These are phyloP conservation scores for Lamellibrachia luymesi DNA, from an alignment of 1,140 invertebrate species.

Conservation along the genomic window DNA sequence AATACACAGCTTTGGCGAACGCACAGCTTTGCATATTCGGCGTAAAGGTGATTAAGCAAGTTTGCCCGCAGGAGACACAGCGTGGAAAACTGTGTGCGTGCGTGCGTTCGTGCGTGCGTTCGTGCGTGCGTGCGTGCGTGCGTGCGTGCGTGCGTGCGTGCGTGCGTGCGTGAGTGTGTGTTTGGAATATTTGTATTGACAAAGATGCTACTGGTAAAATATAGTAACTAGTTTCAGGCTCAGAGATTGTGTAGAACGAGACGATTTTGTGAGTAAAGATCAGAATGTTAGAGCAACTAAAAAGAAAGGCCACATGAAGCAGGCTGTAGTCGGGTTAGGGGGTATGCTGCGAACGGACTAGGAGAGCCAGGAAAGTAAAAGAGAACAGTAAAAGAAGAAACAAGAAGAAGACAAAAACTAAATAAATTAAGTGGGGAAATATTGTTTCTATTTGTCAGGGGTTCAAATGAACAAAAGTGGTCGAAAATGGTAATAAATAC, in stretches of 20 bases:
- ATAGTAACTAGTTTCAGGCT: too few species aligned
- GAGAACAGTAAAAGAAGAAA: too few species aligned
- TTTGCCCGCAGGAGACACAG: background rate
- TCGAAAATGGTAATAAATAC: background rate
- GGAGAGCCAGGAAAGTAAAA: too few species aligned
- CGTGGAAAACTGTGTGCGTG: background rate
- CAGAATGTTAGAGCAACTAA: too few species aligned
- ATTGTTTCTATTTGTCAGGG: background rate
- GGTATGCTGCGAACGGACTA: too few species aligned
- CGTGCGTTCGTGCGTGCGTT: too few species aligned
- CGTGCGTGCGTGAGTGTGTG: too few species aligned
- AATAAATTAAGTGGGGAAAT: background rate
- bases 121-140: too few species aligned
- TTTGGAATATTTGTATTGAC: background rate
- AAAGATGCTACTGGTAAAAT: too few species aligned
- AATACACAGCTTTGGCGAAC: background rate
- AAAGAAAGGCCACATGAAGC: background rate
- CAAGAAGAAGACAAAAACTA: background rate
- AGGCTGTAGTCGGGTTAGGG: background rate
- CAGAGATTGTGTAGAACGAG: too few species aligned
- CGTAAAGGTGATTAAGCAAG: background rate
- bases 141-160: too few species aligned
- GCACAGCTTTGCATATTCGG: background rate
- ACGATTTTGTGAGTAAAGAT: too few species aligned
- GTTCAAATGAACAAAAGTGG: background rate